Evolutionary conservation across 2,888 invertebrate species (phyloP).

Genomic region (Flexamia atlantica): DNA sequence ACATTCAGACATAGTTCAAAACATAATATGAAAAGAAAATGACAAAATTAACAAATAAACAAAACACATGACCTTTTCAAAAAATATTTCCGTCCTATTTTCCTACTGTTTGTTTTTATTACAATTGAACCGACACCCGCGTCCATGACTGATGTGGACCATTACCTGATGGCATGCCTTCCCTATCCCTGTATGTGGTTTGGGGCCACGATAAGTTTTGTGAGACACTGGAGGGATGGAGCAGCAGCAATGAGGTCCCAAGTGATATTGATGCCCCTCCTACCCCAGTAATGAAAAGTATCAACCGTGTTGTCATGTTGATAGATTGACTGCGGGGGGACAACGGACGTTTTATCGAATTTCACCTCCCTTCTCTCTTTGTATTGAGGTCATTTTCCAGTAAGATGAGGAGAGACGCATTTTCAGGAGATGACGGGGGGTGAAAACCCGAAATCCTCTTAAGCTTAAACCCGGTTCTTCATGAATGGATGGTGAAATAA

Average conservation of each 20-base stretch:
- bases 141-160: background rate
- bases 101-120: too few relatives aligned
- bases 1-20: too few relatives aligned
- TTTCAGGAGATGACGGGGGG: background rate
- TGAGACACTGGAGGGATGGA: background rate
- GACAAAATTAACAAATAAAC: too few relatives aligned
- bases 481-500: background rate
- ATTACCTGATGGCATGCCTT: constrained; percentile 11
- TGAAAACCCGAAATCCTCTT: background rate
- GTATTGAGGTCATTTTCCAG: constrained; percentile 41
- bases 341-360: constrained; percentile 37
- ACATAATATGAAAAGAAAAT: too few relatives aligned
- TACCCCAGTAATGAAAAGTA: constrained; percentile 25
- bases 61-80: too few relatives aligned
- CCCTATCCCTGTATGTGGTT: background rate
- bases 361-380: constrained; percentile 27
- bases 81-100: too few relatives aligned
- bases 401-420: constrained; percentile 8
- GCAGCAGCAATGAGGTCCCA: constrained; percentile 26
- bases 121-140: background rate
- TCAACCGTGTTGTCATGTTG: constrained; percentile 31
- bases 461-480: background rate
- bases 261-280: constrained; percentile 36
- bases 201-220: constrained; percentile 8
- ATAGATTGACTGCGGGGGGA: constrained; percentile 39